These are phyloP conservation scores for Pseudomyrmex concolor DNA, from an alignment of 1,140 invertebrate species.

Conservation along the genomic window DNA sequence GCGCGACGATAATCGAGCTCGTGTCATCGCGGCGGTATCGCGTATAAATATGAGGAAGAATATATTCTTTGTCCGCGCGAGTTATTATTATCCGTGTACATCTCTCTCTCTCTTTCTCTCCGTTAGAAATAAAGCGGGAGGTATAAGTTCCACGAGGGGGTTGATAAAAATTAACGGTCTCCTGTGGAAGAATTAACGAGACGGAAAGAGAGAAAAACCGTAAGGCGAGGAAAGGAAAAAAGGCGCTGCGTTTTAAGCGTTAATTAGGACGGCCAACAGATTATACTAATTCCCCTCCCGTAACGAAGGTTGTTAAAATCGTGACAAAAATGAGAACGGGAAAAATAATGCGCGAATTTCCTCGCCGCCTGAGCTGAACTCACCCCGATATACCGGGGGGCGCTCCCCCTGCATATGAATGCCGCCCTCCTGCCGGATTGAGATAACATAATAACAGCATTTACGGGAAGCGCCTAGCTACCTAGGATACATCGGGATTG, in stretches of 20 bases:
- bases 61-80: conserved; percentile 14
- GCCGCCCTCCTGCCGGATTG: conserved; percentile 71
- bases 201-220: conserved; percentile 54
- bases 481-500: conserved; percentile 71
- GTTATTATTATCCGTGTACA: conserved; percentile 49
- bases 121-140: conserved; percentile 38
- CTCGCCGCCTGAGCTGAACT: conserved; percentile 32
- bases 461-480: conserved; percentile 68
- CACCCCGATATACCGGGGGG: conserved; percentile 58
- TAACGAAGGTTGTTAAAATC: conserved; percentile 66
- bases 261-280: conserved; percentile 65
- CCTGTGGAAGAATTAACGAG: conserved; percentile 52
- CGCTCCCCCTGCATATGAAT: conserved; percentile 58
- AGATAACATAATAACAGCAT: conserved; percentile 78
- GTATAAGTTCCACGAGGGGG: conserved; percentile 44
- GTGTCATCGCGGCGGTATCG: conserved; percentile 4
- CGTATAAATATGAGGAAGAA: background rate
- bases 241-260: conserved; percentile 57
- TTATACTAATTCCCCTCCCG: conserved; percentile 66
- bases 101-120: conserved; percentile 20
- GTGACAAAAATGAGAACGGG: conserved; percentile 43
- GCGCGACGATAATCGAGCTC: conserved; percentile 7
- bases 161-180: conserved; percentile 62
- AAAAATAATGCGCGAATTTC: conserved; percentile 67
- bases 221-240: conserved; percentile 63